Evolutionary conservation across 2,888 invertebrate genomes (phyloP).

Genomic region (Amphipyra tragopoginis): DNA sequence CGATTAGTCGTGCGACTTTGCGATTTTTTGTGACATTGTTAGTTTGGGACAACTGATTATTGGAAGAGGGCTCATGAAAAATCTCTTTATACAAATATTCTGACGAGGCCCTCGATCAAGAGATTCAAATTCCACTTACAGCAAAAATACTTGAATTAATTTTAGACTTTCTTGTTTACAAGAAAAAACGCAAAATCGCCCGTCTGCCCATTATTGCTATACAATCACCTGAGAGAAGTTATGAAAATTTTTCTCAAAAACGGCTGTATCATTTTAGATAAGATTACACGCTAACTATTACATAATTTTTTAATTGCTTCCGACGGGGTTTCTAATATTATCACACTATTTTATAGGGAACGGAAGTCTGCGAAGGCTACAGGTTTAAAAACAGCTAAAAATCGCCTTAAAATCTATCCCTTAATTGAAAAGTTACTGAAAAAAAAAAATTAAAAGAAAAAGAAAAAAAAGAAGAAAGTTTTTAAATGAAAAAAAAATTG

Average conservation of each 20-base stretch:
- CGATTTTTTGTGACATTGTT: constrained; percentile 36
- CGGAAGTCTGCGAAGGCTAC: not conserved
- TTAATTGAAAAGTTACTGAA: too few species aligned
- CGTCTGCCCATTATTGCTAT: constrained; percentile 22
- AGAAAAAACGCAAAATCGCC: constrained; percentile 13
- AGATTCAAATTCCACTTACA: constrained; percentile 23
- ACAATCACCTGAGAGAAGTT: constrained; percentile 4
- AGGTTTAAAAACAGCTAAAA: not conserved
- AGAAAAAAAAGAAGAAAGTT: too few species aligned
- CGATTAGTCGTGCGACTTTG: constrained; percentile 18
- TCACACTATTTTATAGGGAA: constrained; percentile 12
- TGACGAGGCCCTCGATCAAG: constrained; percentile 2
- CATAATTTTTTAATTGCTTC: constrained; percentile 25
- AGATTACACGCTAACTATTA: constrained; percentile 3
- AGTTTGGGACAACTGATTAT: not conserved
- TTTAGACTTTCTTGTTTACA: not conserved
- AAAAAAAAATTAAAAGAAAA: too few species aligned
- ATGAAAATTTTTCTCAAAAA: constrained; percentile 1
- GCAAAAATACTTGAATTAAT: not conserved
- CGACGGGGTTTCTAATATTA: constrained; percentile 14
- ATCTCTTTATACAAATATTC: constrained; percentile 27
- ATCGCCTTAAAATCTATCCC: too few species aligned
- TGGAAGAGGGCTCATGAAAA: not conserved
- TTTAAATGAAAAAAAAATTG: too few species aligned
- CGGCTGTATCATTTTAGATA: constrained; percentile 11